Evolutionary conservation across 1,140 invertebrate species (phyloP).

Genomic region (Centruroides sculpturatus): DNA sequence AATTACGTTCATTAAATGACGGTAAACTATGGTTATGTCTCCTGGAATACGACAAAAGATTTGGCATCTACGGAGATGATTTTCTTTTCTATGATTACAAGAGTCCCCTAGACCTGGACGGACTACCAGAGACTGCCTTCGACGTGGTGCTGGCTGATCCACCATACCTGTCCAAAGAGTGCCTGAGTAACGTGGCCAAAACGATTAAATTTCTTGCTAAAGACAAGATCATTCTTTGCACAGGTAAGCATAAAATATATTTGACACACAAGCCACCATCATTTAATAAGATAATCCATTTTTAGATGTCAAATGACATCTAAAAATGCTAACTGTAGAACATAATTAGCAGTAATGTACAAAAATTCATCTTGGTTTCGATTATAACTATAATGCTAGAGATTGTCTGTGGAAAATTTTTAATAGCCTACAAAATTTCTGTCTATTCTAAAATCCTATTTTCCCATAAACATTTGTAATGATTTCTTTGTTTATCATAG

Average conservation of each 20-base stretch:
- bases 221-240: constrained; percentile 73
- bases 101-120: constrained; percentile 50
- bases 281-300: too few relatives aligned
- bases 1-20: constrained; percentile 29
- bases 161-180: constrained; percentile 86
- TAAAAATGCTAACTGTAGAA: too few relatives aligned
- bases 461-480: too few relatives aligned
- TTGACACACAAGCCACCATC: too few relatives aligned
- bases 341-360: too few relatives aligned
- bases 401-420: too few relatives aligned
- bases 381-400: too few relatives aligned
- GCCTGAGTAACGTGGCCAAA: constrained; percentile 61
- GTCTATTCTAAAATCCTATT: too few relatives aligned
- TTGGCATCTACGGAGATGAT: constrained; percentile 52
- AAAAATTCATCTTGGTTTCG: too few relatives aligned
- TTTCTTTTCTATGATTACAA: constrained; percentile 86
- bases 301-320: too few relatives aligned
- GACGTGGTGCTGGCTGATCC: constrained; percentile 85
- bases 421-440: too few relatives aligned
- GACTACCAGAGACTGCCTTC: constrained; percentile 42
- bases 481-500: too few relatives aligned
- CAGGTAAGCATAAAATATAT: constrained; percentile 39
- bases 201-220: constrained; percentile 64
- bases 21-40: constrained; percentile 43
- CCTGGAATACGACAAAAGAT: constrained; percentile 41